phyloP scores from a whole-genome alignment of 2,113 vertebrate genomes.

The Forbesichthys papilliferus region DNA sequence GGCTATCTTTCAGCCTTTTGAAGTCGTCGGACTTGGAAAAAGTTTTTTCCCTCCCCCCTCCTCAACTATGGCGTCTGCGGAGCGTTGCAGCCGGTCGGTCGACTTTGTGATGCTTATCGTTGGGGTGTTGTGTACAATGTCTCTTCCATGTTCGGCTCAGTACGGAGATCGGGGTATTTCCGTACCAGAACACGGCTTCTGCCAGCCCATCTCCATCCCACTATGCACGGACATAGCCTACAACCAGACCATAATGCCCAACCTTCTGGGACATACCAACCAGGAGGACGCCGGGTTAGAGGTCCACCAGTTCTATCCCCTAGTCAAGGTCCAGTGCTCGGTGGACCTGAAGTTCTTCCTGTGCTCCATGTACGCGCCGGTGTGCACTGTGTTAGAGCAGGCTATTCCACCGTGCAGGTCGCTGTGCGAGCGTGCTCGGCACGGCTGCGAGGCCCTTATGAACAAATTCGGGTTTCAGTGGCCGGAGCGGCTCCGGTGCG shows the following conservation, averaged over 20 bases:
- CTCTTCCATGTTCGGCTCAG: conserved; percentile 68
- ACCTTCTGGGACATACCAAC: conserved; percentile 91
- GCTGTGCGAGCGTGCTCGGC: conserved; percentile 86
- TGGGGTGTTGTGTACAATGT: conserved; percentile 56
- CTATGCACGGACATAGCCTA: conserved; percentile 92
- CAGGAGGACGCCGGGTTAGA: conserved; percentile 92
- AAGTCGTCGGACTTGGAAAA: conserved; percentile 66
- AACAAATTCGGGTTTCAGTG: conserved; percentile 96
- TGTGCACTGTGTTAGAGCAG: conserved; percentile 90
- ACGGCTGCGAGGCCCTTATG: conserved; percentile 92
- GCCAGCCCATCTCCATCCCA: conserved; percentile 90
- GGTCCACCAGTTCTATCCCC: conserved; percentile 92
- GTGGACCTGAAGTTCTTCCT: conserved; percentile 89
- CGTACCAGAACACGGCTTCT: conserved; percentile 89
- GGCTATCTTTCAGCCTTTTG: conserved; percentile 22
- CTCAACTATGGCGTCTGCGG: conserved; percentile 64
- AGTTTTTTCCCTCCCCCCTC: conserved; percentile 57
- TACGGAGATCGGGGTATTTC: conserved; percentile 88
- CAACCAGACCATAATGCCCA: conserved; percentile 94
- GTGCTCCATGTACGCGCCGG: conserved; percentile 93
- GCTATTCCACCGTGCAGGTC: conserved; percentile 90
- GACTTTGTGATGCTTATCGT: conserved; percentile 61
- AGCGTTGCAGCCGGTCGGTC: conserved; percentile 44
- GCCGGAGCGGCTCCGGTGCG: conserved; percentile 89
- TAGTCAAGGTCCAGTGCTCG: conserved; percentile 91